Percentiles rank a stretch among this genome's conserved stretches.
These are phyloP conservation scores for Champsocephalus esox DNA, from an alignment of 2,797 vertebrate genomes.

Conservation along the genomic window DNA sequence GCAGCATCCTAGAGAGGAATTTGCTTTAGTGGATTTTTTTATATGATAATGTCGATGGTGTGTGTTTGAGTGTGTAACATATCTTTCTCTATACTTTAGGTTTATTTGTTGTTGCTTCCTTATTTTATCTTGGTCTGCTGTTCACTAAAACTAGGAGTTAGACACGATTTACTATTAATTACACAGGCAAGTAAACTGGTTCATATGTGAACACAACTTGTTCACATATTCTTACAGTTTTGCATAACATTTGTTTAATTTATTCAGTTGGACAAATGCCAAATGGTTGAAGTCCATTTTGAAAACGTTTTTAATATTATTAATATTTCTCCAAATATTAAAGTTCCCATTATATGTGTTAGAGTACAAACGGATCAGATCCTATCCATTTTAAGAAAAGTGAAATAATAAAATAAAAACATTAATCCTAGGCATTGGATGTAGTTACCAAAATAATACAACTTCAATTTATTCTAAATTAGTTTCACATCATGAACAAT, in stretches of 20 bases:
- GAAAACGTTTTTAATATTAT: background rate
- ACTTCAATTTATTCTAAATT: too few species aligned
- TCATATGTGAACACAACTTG: background rate
- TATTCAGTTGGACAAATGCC: background rate
- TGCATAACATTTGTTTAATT: background rate
- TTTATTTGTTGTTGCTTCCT: background rate
- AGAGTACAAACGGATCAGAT: background rate
- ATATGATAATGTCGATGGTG: too few species aligned
- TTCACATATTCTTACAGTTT: background rate
- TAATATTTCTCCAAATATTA: background rate
- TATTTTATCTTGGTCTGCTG: too few species aligned
- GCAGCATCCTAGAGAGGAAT: constrained; percentile 27
- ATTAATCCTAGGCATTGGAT: background rate
- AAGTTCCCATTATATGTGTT: background rate
- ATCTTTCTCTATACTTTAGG: background rate
- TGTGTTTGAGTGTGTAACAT: constrained; percentile 3
- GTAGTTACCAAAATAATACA: background rate
- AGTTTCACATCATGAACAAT: too few species aligned
- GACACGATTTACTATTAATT: background rate
- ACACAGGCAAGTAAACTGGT: background rate
- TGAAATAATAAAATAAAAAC: background rate
- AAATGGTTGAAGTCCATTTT: background rate
- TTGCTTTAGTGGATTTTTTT: too few species aligned
- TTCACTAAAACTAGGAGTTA: too few species aligned
- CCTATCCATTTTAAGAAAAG: background rate